Evolutionary conservation across 2,797 vertebrate species (phyloP).

Genomic region (Aselliscus stoliczkanus): DNA sequence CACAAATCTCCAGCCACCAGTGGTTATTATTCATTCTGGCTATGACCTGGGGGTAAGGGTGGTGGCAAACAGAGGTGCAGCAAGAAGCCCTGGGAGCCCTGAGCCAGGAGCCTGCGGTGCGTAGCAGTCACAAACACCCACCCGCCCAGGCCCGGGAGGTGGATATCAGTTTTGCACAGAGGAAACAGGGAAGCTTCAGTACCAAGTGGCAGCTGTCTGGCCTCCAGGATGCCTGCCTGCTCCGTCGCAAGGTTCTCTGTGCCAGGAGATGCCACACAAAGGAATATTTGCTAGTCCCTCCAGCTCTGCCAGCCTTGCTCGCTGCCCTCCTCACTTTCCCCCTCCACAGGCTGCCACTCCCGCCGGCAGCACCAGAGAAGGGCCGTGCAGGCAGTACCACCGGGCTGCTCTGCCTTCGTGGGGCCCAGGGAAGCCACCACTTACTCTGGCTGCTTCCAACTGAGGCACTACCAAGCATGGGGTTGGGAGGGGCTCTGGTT

Average conservation of each 20-base stretch:
- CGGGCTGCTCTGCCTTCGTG: neutral
- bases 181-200: neutral
- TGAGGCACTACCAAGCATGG: accelerated
- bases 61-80: neutral
- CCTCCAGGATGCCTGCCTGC: neutral
- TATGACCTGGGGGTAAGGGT: neutral
- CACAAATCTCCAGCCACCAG: neutral
- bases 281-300: neutral
- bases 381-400: neutral
- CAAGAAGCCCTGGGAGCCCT: neutral
- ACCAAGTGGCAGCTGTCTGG: neutral
- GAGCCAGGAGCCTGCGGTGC: neutral
- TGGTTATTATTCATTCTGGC: neutral
- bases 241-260: neutral
- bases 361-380: neutral
- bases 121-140: conserved; percentile 2
- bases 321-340: neutral
- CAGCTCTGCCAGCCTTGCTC: neutral
- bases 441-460: neutral
- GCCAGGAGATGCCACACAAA: neutral
- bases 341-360: neutral
- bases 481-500: neutral
- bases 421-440: neutral
- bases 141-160: neutral
- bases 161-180: neutral